These are phyloP conservation scores for Equus quagga DNA, from an alignment of 2,113 vertebrate genomes.

Conservation along the genomic window DNA sequence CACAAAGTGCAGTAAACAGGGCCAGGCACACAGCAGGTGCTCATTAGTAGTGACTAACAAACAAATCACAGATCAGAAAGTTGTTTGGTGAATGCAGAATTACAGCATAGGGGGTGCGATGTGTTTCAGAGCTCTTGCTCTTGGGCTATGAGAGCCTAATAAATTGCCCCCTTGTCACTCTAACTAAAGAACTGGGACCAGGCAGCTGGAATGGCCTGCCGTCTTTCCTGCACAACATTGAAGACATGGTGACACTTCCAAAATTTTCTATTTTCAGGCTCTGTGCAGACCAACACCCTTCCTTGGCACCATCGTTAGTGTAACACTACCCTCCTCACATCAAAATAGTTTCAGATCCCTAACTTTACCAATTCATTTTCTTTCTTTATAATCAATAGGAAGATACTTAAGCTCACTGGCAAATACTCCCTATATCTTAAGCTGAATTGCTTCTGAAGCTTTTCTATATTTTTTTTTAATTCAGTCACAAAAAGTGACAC, in stretches of 20 bases:
- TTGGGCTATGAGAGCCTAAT: not conserved
- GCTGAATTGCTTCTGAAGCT: not conserved
- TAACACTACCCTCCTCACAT: not conserved
- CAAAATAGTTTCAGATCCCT: not conserved
- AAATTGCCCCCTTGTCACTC: not conserved
- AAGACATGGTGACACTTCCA: not conserved
- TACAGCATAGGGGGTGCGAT: not conserved
- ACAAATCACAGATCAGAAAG: not conserved
- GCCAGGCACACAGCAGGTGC: not conserved
- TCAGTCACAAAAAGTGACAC: not conserved
- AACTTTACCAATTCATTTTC: not conserved
- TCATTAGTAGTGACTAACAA: not conserved
- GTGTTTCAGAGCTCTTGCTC: not conserved
- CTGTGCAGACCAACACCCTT: not conserved
- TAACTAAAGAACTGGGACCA: not conserved
- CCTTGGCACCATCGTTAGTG: not conserved
- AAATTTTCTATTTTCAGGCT: not conserved
- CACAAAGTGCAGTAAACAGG: not conserved
- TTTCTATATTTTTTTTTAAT: not conserved
- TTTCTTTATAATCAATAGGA: not conserved
- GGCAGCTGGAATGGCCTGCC: not conserved
- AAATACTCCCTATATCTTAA: not conserved
- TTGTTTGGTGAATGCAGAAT: not conserved
- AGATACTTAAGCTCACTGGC: not conserved
- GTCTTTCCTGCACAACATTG: not conserved